Conservation (phyloP, 2,888 invertebrate species). For the Nomada fabriciana region DNA sequence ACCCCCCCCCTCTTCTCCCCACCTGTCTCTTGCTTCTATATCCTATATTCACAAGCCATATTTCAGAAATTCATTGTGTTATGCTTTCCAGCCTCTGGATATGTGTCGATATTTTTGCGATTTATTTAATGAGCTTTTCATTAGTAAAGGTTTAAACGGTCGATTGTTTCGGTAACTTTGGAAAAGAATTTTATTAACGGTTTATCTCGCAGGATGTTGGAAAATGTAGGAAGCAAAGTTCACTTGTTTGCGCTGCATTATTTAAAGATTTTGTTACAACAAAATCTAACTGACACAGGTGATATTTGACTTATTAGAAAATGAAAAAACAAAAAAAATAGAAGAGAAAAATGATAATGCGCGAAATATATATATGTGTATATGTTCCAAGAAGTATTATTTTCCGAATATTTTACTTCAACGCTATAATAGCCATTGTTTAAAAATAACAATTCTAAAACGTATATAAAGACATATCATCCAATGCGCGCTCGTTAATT, state of each 20-base stretch:
- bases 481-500: too few relatives aligned
- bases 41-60: slow-evolving; percentile 44
- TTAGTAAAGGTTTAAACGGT: background rate
- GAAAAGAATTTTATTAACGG: background rate
- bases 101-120: background rate
- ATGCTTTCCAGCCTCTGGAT: slow-evolving; percentile 18
- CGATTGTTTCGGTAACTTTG: background rate
- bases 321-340: too few relatives aligned
- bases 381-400: too few relatives aligned
- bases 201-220: background rate
- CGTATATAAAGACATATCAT: too few relatives aligned
- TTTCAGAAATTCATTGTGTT: slow-evolving; percentile 57
- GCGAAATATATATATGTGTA: background rate
- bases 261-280: background rate
- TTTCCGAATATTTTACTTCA: too few relatives aligned
- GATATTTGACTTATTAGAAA: background rate
- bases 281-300: background rate
- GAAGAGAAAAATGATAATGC: background rate
- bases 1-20: slow-evolving; percentile 9
- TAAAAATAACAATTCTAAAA: too few relatives aligned
- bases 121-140: background rate
- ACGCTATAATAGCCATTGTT: too few relatives aligned
- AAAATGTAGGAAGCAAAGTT: slow-evolving; percentile 34
- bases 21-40: background rate
- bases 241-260: slow-evolving; percentile 11